Conservation (phyloP, 2,888 invertebrate genomes). For the Scaptomyza tumidula region DNA sequence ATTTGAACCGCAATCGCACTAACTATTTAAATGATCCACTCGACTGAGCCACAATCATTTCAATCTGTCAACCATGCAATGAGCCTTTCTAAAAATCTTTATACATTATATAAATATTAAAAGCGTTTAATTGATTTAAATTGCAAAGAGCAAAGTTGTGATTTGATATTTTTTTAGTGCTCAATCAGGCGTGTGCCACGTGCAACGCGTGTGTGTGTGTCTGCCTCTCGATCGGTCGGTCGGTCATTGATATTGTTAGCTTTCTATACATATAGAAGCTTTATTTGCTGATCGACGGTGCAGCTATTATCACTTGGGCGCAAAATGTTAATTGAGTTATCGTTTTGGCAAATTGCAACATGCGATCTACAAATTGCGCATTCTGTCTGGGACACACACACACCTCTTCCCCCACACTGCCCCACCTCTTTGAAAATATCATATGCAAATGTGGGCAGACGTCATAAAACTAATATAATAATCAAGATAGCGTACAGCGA, state of each 20-base stretch:
- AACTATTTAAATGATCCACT: constrained; percentile 12
- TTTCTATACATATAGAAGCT: not conserved
- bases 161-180: constrained; percentile 5
- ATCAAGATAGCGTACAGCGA: not conserved
- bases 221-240: too few species aligned
- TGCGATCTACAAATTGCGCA: constrained; percentile 31
- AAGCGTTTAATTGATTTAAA: constrained; percentile 48
- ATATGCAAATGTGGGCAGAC: constrained; percentile 33
- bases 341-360: constrained; percentile 32
- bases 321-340: constrained; percentile 42
- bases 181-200: constrained; percentile 34
- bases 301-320: constrained; percentile 29
- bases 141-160: constrained; percentile 1
- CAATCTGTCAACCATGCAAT: constrained; percentile 45
- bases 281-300: not conserved
- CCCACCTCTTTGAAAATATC: not conserved
- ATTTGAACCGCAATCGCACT: not conserved
- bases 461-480: constrained; percentile 37
- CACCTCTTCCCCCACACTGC: not conserved
- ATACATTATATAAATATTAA: constrained; percentile 29
- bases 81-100: not conserved
- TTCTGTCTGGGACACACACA: constrained; percentile 19
- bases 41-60: constrained; percentile 23
- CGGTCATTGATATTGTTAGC: constrained; percentile 35
- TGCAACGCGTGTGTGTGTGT: constrained; percentile 1